Base-by-base conservation (phyloP, 2,113 vertebrate species). In the Bufo bufo region DNA sequence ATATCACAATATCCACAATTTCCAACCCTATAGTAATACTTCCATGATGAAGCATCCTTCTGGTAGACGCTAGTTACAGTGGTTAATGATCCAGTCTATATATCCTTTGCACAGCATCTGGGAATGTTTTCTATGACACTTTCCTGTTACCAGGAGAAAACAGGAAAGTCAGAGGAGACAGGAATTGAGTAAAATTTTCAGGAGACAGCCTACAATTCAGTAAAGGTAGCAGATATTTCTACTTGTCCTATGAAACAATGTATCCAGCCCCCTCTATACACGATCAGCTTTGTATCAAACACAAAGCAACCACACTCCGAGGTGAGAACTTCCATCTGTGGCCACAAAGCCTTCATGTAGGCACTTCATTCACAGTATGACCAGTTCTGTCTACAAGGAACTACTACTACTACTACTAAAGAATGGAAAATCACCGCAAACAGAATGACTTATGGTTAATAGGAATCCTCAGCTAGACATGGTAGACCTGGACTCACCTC, bases 401-500 rank as follows among this genome's bases (percentile, higher is more conserved):
- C 23, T 71, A 43, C 69, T 69, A 23, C 23, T 71, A 43, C 69
- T 69, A 23, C n/a, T 63, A 17, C 14, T 4, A 61, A 17, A 66
- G 20, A 23, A 23, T 23, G 8, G 63, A 5, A 66, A 23, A 10
- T 7, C 20, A 66, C 0, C 14, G 6, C 65, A 23, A 5, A 23
- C 65, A 66, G 20, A 66, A 9, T 19, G 4, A 16, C 59, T 61
- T 19, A 13, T 16, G 6, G 14, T 54, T 54, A 4, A 54, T 54
- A 54, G 52, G 4, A 54, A 54, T 10, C 52, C 52, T 10, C 52
- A 54, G 52, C 52, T 17, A 16, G 14, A 61, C 4, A 16, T 17
- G 3, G 14, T 13, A 80, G 9, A 33, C 10, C 65, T 43, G 20
- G 66, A 89, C 96, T 96, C 92, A 97, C 96, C 96, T 96, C 96